Conservation (phyloP, 2,888 invertebrate genomes). For the Ectemnius continuus region DNA sequence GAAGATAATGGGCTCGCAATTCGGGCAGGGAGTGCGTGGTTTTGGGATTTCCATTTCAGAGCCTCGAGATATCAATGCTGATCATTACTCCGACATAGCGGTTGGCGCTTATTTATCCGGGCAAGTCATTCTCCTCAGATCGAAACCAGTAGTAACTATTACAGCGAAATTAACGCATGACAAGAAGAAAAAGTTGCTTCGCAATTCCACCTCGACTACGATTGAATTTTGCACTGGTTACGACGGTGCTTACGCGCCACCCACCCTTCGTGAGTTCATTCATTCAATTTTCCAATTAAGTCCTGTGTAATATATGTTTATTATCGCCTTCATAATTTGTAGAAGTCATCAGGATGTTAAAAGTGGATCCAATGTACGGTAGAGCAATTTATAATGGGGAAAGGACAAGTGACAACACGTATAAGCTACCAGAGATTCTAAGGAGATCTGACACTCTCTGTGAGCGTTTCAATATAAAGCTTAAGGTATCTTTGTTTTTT, state of each 20-base stretch:
- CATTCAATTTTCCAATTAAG: neutral
- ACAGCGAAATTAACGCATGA: conserved; percentile 36
- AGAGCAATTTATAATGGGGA: conserved; percentile 49
- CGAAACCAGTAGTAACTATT: conserved; percentile 69
- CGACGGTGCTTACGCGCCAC: conserved; percentile 57
- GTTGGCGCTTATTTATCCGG: conserved; percentile 76
- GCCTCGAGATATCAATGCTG: conserved; percentile 76
- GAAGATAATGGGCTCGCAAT: conserved; percentile 69
- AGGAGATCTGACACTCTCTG: conserved; percentile 35
- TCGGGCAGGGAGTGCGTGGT: conserved; percentile 69
- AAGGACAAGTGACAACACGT: conserved; percentile 39
- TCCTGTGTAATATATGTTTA: too few relatives aligned
- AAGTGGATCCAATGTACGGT: conserved; percentile 57
- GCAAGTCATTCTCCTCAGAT: conserved; percentile 73
- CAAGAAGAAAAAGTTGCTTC: conserved; percentile 42
- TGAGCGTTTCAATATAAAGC: conserved; percentile 44
- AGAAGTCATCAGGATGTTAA: conserved; percentile 55
- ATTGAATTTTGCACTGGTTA: conserved; percentile 58
- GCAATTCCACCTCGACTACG: conserved; percentile 52
- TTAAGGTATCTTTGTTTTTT: conserved; percentile 49
- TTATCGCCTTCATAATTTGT: neutral
- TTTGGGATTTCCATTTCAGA: conserved; percentile 78
- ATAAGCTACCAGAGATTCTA: conserved; percentile 42
- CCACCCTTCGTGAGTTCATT: conserved; percentile 56
- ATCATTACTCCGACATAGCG: conserved; percentile 74